These are phyloP conservation scores for Corella eumyota DNA, from an alignment of 23 tunicate species.

Conservation along the genomic window DNA sequence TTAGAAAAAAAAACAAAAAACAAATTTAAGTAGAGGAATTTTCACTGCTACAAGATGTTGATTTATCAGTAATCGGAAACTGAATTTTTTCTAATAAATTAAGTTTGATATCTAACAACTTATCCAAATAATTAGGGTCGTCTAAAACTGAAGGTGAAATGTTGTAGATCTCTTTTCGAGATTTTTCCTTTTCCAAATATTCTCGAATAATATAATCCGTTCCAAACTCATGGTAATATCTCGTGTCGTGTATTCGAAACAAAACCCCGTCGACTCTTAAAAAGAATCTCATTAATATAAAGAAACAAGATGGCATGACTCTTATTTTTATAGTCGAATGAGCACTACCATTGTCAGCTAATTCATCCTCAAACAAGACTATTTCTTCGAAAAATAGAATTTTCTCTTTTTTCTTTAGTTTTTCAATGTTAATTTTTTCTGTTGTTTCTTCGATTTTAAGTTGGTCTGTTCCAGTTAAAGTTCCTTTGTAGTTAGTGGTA, in stretches of 20 bases:
- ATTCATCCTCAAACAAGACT: slow-evolving; percentile 93
- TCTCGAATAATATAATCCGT: slow-evolving; percentile 62
- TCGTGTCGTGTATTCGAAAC: slow-evolving; percentile 71
- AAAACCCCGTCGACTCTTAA: slow-evolving; percentile 89
- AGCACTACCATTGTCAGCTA: slow-evolving; percentile 96
- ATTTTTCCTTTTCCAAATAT: slow-evolving; percentile 82
- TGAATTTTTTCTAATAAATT: slow-evolving; percentile 15
- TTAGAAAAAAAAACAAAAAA: no score
- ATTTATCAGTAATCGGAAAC: no score
- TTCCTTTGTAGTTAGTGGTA: slow-evolving; percentile 86
- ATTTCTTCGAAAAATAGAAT: slow-evolving; percentile 85
- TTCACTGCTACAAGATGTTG: no score
- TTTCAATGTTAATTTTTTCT: slow-evolving; percentile 65
- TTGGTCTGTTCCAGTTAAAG: slow-evolving; percentile 20
- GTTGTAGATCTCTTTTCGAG: no score
- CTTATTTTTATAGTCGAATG: slow-evolving; percentile 73
- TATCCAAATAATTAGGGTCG: slow-evolving; percentile 34
- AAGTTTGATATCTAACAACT: neutral
- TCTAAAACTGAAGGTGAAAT: slow-evolving; percentile 24
- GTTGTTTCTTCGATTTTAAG: slow-evolving; percentile 23
- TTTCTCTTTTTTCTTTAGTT: slow-evolving; percentile 65
- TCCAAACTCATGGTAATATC: slow-evolving; percentile 79
- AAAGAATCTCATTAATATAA: slow-evolving; percentile 80
- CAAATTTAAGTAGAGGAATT: no score
- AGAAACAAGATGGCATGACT: slow-evolving; percentile 92